Conservation (phyloP, 2,797 vertebrate genomes). For the Poecilia wingei region DNA sequence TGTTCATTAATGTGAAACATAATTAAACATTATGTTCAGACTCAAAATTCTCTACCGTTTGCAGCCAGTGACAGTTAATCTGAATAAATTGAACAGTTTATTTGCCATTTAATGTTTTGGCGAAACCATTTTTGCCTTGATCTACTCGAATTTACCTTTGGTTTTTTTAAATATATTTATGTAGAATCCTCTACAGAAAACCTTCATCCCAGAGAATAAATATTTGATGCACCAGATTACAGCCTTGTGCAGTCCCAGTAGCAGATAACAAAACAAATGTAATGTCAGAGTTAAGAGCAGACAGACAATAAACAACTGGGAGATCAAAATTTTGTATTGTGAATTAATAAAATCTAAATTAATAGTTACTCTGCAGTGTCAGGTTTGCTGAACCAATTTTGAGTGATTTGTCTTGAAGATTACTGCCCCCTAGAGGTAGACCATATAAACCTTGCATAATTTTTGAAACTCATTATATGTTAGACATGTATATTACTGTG, state of each 20-base stretch:
- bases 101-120: neutral
- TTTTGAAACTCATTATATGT: neutral
- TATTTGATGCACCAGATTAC: neutral
- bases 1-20: neutral
- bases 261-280: neutral
- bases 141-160: neutral
- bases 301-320: neutral
- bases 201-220: neutral
- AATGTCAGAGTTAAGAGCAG: too few species aligned
- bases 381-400: neutral
- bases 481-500: neutral
- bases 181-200: neutral
- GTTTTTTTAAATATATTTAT: neutral
- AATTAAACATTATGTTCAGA: neutral
- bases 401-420: neutral
- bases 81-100: neutral
- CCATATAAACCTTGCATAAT: neutral
- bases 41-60: neutral
- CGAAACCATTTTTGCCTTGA: neutral
- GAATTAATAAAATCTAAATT: neutral
- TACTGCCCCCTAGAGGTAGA: neutral
- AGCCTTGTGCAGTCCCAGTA: neutral
- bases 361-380: neutral
- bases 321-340: neutral
- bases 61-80: neutral